Conservation (phyloP, 2,113 vertebrate species). For the Myotis brandtii region DNA sequence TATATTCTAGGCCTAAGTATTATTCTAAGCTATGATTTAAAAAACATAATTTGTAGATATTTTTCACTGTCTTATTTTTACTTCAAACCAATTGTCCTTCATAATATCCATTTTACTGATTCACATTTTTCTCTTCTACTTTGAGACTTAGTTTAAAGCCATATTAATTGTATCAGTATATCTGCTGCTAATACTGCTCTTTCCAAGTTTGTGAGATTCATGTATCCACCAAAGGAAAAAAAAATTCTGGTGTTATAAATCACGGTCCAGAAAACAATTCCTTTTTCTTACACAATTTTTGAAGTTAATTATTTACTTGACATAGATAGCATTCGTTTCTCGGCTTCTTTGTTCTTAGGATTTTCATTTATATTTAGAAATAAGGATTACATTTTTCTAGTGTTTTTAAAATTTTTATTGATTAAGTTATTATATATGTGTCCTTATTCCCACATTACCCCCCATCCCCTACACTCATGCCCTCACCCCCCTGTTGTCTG, state of each 20-base stretch:
- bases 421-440: no score
- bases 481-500: no score
- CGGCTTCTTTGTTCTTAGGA: not conserved
- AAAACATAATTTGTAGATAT: not conserved
- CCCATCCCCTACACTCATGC: no score
- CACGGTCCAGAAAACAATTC: not conserved
- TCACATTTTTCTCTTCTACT: constrained; percentile 16
- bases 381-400: not conserved
- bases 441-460: no score
- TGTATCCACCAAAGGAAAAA: not conserved
- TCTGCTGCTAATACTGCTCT: not conserved
- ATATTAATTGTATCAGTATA: not conserved
- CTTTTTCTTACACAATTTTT: not conserved
- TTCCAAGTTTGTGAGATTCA: not conserved
- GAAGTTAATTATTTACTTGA: not conserved
- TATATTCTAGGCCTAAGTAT: not conserved
- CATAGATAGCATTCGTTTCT: not conserved
- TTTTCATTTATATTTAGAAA: constrained; percentile 6
- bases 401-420: not conserved
- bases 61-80: constrained; percentile 34
- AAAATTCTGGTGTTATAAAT: not conserved
- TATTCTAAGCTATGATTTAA: not conserved
- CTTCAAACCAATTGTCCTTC: not conserved
- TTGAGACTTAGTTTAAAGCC: not conserved
- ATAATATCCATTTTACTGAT: not conserved